Base-by-base conservation (phyloP, 2,113 vertebrate genomes). In the Strix uralensis region DNA sequence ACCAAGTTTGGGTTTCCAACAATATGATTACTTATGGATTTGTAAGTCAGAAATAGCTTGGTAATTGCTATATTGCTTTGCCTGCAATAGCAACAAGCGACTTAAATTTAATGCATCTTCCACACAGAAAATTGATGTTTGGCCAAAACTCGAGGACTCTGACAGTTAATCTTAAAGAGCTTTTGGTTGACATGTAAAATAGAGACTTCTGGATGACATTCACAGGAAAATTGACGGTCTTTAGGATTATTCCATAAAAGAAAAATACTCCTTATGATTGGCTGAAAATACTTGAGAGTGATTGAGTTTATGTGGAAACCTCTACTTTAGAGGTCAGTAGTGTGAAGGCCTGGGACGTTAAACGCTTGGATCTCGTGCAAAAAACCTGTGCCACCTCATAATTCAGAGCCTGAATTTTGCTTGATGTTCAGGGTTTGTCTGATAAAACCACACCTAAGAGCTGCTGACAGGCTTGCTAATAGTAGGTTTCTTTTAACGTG, bases 41-140 rank as follows among this genome's bases (percentile, higher is more conserved):
- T 94, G 66, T 91, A 92, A 95, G 91, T 85, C 70, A 88, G 92
- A 95, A 97, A 92, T 90, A 92, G 74, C 92, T 87, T 77, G 59
- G 91, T 92, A 97, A 97, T 95, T 96, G 95, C 89, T 95, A 34
- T 94, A 92, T 97, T 95, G 74, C 84, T 95, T 91, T 97, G 81
- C 84, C 66, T 4, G 4, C 62, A 44, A 66, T 92, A 87, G 84
- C 93, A 88, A 91, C 44, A 58, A 90, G 38, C 5, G 1, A 77
- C 95, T 94, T 95, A 94, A 95, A 94, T 92, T 94, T 92, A 96
- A 91, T 70, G 94, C 87, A 47, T 92, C 92, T 89, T 95, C 91
- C 89, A 70, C 94, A 95, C 46, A 85, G 91, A 96, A 97, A 95
- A 96, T 94, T 92, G 95, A 44, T 95, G 57, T 82, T 95, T 96